phyloP scores from a whole-genome alignment of 1,140 invertebrate species.

The Macrotrachela quadricornifera region DNA sequence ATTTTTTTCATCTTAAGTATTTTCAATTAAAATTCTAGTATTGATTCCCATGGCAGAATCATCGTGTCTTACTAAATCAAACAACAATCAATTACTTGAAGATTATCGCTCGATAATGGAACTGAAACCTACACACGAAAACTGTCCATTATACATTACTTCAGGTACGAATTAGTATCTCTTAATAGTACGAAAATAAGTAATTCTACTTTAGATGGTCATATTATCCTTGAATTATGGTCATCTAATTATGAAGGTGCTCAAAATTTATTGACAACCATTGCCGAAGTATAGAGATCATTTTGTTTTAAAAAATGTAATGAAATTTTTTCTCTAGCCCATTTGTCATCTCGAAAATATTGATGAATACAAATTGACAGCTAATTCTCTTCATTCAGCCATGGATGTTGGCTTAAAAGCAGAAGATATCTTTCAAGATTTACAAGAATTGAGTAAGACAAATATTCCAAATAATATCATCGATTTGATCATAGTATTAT shows the following conservation, averaged over 20 bases:
- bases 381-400: slow-evolving; percentile 95
- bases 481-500: slow-evolving; percentile 37
- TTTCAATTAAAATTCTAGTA: too few relatives aligned
- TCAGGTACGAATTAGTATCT: slow-evolving; percentile 13
- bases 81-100: too few relatives aligned
- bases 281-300: slow-evolving; percentile 47
- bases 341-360: slow-evolving; percentile 70
- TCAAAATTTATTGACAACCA: slow-evolving; percentile 95
- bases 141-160: slow-evolving; percentile 78
- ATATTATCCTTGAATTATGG: slow-evolving; percentile 94
- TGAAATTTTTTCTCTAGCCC: slow-evolving; percentile 35
- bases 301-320: background rate
- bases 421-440: slow-evolving; percentile 86
- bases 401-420: slow-evolving; percentile 95
- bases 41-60: too few relatives aligned
- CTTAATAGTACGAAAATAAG: background rate
- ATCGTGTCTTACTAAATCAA: too few relatives aligned
- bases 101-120: slow-evolving; percentile 74
- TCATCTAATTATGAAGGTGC: slow-evolving; percentile 97
- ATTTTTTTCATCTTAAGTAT: too few relatives aligned
- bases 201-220: slow-evolving; percentile 67
- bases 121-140: slow-evolving; percentile 65
- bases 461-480: slow-evolving; percentile 74
- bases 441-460: slow-evolving; percentile 82
- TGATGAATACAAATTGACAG: slow-evolving; percentile 69